Conservation (phyloP, 1,140 invertebrate species). For the Listronotus oregonensis region DNA sequence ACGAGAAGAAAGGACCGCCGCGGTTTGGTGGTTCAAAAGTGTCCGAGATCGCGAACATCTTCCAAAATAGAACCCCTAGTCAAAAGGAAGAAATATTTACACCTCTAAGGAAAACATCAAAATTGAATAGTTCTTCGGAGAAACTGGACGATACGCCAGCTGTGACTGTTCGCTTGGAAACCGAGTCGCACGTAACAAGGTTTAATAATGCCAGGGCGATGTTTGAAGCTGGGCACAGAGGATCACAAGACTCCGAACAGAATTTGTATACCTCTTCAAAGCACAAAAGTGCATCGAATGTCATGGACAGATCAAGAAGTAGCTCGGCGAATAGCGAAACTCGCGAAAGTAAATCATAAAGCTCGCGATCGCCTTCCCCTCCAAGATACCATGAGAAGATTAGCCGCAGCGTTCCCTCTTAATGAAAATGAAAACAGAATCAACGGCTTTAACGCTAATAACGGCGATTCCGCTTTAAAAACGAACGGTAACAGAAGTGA, state of each 20-base stretch:
- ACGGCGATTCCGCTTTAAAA: slow-evolving; percentile 52
- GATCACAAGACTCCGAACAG: slow-evolving; percentile 42
- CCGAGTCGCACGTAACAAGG: slow-evolving; percentile 84
- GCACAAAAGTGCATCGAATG: slow-evolving; percentile 54
- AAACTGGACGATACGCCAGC: slow-evolving; percentile 57
- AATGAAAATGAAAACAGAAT: slow-evolving; percentile 42
- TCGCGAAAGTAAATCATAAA: slow-evolving; percentile 44
- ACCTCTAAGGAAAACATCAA: slow-evolving; percentile 54
- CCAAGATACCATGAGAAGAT: slow-evolving; percentile 25
- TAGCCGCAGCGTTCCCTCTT: slow-evolving; percentile 40
- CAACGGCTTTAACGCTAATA: slow-evolving; percentile 44
- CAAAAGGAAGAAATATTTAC: slow-evolving; percentile 53
- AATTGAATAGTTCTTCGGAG: slow-evolving; percentile 56
- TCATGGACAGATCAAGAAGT: slow-evolving; percentile 49
- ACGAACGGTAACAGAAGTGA: slow-evolving; percentile 57
- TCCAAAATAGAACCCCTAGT: slow-evolving; percentile 60
- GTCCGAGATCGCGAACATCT: slow-evolving; percentile 88
- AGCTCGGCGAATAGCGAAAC: slow-evolving; percentile 52
- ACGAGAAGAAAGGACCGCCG: slow-evolving; percentile 71
- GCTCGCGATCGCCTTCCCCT: slow-evolving; percentile 51
- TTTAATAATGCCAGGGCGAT: slow-evolving; percentile 92
- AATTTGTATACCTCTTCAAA: slow-evolving; percentile 49
- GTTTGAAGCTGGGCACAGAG: slow-evolving; percentile 87
- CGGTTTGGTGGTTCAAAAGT: slow-evolving; percentile 77
- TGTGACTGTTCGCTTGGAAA: slow-evolving; percentile 77